Conservation (phyloP, 2,113 vertebrate species). For the Calyptomena viridis region DNA sequence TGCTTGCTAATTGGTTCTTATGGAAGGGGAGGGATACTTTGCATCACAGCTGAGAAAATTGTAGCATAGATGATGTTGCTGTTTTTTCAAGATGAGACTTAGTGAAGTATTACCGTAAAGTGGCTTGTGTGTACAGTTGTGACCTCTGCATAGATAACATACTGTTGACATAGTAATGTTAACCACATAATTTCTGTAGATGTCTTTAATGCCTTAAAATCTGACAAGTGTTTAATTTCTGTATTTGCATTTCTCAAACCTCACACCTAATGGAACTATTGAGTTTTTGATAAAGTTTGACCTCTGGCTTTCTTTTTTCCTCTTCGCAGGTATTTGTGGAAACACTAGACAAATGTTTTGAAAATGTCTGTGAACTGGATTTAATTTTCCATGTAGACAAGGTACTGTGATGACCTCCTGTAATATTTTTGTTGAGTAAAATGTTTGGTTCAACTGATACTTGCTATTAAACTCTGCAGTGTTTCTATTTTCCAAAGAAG, state of each 20-base stretch:
- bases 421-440: neutral
- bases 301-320: neutral
- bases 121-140: neutral
- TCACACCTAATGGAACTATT: neutral
- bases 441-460: neutral
- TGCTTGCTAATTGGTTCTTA: neutral
- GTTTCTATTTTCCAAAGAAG: neutral
- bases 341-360: slow-evolving; percentile 99
- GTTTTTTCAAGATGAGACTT: neutral
- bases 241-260: neutral
- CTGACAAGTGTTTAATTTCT: neutral
- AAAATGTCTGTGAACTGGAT: slow-evolving; percentile 99
- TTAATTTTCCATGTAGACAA: slow-evolving; percentile 99
- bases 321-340: slow-evolving; percentile 93
- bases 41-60: neutral
- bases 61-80: neutral
- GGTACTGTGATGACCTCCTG: slow-evolving; percentile 76
- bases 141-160: neutral
- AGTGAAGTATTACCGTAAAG: neutral
- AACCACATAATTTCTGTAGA: neutral
- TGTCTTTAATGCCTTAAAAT: neutral
- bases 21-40: neutral
- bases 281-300: slow-evolving; percentile 41
- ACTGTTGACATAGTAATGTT: neutral
- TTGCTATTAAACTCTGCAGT: neutral